These are phyloP conservation scores for Spicauda simplicius DNA, from an alignment of 2,888 invertebrate species.

Conservation along the genomic window DNA sequence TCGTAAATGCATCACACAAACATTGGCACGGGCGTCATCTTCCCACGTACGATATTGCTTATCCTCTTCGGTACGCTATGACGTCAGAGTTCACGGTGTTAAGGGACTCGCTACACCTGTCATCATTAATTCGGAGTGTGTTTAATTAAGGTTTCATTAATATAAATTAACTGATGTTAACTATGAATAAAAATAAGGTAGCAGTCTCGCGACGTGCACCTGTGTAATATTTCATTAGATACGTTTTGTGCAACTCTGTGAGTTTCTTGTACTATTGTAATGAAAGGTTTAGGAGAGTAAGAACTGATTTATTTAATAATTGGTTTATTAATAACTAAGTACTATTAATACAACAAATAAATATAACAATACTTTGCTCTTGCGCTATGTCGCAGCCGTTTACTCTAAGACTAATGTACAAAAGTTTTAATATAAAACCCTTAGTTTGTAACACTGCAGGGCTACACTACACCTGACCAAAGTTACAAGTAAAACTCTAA, in stretches of 20 bases:
- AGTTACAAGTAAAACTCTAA: no score
- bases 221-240: not conserved
- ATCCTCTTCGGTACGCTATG: constrained; percentile 36
- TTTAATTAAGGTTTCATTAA: constrained; percentile 2
- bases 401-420: no score
- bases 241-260: not conserved
- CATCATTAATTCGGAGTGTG: constrained; percentile 1
- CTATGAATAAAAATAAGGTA: not conserved
- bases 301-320: no score
- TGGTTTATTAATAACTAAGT: no score
- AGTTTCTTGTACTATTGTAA: no score
- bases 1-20: constrained; percentile 33
- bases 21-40: constrained; percentile 48
- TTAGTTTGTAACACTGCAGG: no score
- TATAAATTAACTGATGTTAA: not conserved
- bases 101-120: constrained; percentile 14
- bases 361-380: no score
- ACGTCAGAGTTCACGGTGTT: constrained; percentile 8
- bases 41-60: constrained; percentile 49
- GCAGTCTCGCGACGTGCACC: not conserved
- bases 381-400: no score
- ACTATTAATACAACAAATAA: no score
- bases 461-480: no score
- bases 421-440: no score
- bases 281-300: no score